Evolutionary conservation across 2,113 vertebrate genomes (phyloP).

Genomic region (Aythya baeri): DNA sequence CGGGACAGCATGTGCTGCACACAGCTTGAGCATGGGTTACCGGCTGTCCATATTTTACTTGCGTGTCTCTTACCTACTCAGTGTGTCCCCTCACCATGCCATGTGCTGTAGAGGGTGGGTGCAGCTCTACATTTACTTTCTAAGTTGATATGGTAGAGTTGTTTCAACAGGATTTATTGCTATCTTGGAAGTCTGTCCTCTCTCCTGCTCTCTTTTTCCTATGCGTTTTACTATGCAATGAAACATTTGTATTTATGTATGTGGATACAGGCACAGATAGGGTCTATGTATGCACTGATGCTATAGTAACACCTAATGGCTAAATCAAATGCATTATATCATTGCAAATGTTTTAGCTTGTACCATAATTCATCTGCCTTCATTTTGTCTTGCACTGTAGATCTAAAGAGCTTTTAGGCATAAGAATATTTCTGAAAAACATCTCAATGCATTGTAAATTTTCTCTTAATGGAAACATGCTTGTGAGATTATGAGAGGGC

Average conservation of each 20-base stretch:
- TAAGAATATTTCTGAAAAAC: neutral
- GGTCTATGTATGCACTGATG: neutral
- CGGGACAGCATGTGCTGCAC: neutral
- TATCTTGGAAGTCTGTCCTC: neutral
- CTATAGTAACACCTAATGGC: neutral
- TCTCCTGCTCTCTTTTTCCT: neutral
- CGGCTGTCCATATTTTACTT: rapidly evolving
- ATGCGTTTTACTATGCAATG: neutral
- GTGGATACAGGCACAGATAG: neutral
- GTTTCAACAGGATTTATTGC: neutral
- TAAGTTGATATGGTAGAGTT: neutral
- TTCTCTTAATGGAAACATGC: neutral
- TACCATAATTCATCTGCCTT: neutral
- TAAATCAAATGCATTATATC: neutral
- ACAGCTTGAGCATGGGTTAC: neutral
- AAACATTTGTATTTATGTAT: neutral
- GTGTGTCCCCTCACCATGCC: rapidly evolving
- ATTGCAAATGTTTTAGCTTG: neutral
- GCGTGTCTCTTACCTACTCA: rapidly evolving
- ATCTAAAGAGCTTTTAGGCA: neutral
- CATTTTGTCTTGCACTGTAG: neutral
- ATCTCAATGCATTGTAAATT: neutral
- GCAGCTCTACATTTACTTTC: rapidly evolving
- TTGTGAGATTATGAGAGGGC: neutral
- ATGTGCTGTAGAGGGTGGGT: neutral